Conservation (phyloP, 1,140 invertebrate species). For the Argopecten irradians region DNA sequence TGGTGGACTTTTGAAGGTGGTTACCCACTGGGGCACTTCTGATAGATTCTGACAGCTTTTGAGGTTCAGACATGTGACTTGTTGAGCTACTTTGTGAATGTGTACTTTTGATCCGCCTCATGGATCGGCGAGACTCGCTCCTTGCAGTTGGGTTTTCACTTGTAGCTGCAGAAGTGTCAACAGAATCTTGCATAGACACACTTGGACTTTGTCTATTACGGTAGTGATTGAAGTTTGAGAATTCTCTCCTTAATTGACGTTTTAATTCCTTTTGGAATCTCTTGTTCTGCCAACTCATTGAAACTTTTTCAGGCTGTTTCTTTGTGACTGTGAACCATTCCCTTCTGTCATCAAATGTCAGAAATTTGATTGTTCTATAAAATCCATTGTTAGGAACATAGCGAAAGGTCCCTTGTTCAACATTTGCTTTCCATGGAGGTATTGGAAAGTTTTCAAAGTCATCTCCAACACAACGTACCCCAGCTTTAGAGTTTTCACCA, state of each 20-base stretch:
- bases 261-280: conserved; percentile 62
- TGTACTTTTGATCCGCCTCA: conserved; percentile 4
- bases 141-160: background rate
- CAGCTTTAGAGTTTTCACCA: conserved; percentile 35
- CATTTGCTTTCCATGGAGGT: conserved; percentile 65
- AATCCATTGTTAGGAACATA: conserved; percentile 69
- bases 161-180: conserved; percentile 23
- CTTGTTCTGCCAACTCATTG: conserved; percentile 56
- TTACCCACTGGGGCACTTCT: conserved; percentile 39
- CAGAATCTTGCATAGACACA: conserved; percentile 27
- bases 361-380: conserved; percentile 63
- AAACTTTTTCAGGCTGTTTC: conserved; percentile 58
- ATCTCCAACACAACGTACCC: conserved; percentile 57
- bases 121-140: background rate
- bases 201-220: conserved; percentile 38
- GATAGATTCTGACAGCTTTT: conserved; percentile 34
- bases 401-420: conserved; percentile 69
- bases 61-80: conserved; percentile 40
- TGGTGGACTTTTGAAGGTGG: conserved; percentile 54
- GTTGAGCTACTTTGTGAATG: background rate
- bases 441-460: conserved; percentile 53
- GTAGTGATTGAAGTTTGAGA: conserved; percentile 39
- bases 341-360: conserved; percentile 49
- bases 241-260: conserved; percentile 58
- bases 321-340: conserved; percentile 61